Conservation (phyloP, 2,888 invertebrate species). For the Diaperis boleti region DNA sequence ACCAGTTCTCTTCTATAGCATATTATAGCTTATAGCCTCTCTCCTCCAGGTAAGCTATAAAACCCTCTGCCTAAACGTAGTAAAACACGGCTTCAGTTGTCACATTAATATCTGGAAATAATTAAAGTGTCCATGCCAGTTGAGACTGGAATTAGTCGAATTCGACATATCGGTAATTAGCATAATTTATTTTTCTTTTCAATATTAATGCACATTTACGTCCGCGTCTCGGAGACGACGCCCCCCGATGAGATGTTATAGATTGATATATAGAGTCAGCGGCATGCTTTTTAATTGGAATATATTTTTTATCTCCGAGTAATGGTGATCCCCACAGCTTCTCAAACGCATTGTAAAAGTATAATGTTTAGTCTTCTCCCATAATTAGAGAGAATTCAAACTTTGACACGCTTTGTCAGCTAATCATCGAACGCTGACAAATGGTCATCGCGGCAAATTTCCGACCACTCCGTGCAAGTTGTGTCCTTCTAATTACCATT, state of each 20-base stretch:
- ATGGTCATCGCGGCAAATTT: conserved; percentile 45
- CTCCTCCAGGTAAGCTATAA: conserved; percentile 27
- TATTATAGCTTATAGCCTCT: conserved; percentile 16
- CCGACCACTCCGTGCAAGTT: conserved; percentile 13
- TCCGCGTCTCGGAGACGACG: conserved; percentile 58
- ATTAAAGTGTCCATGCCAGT: conserved; percentile 23
- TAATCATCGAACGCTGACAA: conserved; percentile 51
- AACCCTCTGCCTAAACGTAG: conserved; percentile 14
- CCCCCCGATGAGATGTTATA: conserved; percentile 65
- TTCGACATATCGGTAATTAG: conserved; percentile 52
- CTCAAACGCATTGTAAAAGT: conserved; percentile 57
- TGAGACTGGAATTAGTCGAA: conserved; percentile 24
- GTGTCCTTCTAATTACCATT: conserved; percentile 7
- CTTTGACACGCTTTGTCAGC: conserved; percentile 56
- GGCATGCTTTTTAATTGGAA: conserved; percentile 67
- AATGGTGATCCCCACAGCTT: conserved; percentile 62
- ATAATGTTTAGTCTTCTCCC: conserved; percentile 56
- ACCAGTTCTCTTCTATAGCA: conserved; percentile 52
- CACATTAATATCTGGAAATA: conserved; percentile 30
- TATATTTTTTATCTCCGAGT: conserved; percentile 66
- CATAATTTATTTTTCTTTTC: conserved; percentile 60
- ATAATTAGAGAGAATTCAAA: conserved; percentile 55
- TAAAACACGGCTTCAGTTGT: conserved; percentile 26
- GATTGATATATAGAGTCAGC: conserved; percentile 67
- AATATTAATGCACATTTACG: conserved; percentile 62